phyloP scores from a whole-genome alignment of 2,797 vertebrate genomes.

The Clarias fuscus region DNA sequence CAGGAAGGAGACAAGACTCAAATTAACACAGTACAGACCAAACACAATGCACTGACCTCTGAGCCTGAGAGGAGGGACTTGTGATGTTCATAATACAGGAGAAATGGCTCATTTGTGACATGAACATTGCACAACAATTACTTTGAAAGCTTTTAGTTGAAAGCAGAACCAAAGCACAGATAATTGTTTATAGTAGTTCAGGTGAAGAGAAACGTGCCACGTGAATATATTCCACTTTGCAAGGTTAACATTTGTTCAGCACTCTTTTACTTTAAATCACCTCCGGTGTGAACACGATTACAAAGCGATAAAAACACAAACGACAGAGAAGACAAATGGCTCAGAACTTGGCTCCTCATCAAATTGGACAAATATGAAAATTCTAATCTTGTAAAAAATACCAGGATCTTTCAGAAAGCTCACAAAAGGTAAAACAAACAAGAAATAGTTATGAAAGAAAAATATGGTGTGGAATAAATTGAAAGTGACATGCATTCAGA shows the following conservation, averaged over 20 bases:
- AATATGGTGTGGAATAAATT: background rate
- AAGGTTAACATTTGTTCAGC: background rate
- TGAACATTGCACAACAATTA: too few relatives aligned
- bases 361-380: background rate
- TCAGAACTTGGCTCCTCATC: conserved; percentile 6
- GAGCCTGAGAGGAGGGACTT: background rate
- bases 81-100: background rate
- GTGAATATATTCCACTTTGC: background rate
- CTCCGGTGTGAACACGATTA: background rate
- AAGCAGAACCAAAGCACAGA: too few relatives aligned
- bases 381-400: background rate
- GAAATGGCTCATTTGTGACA: background rate
- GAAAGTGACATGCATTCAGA: background rate
- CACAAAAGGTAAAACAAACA: background rate
- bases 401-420: background rate
- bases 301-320: background rate
- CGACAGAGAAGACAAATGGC: background rate
- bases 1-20: background rate
- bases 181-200: background rate
- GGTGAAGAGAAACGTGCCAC: background rate
- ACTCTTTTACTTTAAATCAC: background rate
- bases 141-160: too few relatives aligned
- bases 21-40: background rate
- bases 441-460: background rate
- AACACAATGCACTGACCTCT: background rate